These are phyloP conservation scores for Dynastes tityus DNA, from an alignment of 2,888 invertebrate species.

Conservation along the genomic window DNA sequence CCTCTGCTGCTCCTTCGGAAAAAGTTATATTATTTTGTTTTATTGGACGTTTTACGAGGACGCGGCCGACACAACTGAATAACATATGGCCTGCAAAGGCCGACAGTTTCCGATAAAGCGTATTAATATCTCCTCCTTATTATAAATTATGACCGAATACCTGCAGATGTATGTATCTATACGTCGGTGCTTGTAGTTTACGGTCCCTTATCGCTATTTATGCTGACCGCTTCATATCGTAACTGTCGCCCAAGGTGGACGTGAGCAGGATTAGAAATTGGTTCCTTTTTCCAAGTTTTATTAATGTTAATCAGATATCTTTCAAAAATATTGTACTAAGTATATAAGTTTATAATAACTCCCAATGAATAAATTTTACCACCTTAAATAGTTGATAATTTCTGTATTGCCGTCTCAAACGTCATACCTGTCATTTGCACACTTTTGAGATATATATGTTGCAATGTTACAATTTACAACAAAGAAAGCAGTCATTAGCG, in stretches of 20 bases:
- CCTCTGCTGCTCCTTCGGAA: not conserved
- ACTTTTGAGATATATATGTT: too few species aligned
- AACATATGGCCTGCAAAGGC: slow-evolving; percentile 37
- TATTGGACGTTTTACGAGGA: slow-evolving; percentile 43
- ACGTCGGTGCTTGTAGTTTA: slow-evolving; percentile 25
- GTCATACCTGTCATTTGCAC: too few species aligned
- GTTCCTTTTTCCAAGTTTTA: too few species aligned
- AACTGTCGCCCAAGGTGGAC: not conserved
- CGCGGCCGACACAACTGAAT: slow-evolving; percentile 13
- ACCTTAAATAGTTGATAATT: too few species aligned
- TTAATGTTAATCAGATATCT: too few species aligned
- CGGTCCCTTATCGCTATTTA: slow-evolving; percentile 33
- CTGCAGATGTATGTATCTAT: slow-evolving; percentile 2
- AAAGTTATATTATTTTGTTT: slow-evolving; percentile 47
- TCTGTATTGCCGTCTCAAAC: too few species aligned
- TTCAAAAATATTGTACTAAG: too few species aligned
- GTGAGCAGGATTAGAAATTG: too few species aligned
- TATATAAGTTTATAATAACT: too few species aligned
- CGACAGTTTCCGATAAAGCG: slow-evolving; percentile 41
- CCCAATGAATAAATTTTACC: too few species aligned
- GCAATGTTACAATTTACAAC: too few species aligned
- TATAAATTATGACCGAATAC: slow-evolving; percentile 41
- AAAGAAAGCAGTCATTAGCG: too few species aligned
- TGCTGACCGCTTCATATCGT: not conserved
- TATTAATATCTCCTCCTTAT: slow-evolving; percentile 45